Evolutionary conservation across 2,113 vertebrate genomes (phyloP), one percentile per base, ranked within the genome.

Genomic region (Paradoxurus hermaphroditus): DNA sequence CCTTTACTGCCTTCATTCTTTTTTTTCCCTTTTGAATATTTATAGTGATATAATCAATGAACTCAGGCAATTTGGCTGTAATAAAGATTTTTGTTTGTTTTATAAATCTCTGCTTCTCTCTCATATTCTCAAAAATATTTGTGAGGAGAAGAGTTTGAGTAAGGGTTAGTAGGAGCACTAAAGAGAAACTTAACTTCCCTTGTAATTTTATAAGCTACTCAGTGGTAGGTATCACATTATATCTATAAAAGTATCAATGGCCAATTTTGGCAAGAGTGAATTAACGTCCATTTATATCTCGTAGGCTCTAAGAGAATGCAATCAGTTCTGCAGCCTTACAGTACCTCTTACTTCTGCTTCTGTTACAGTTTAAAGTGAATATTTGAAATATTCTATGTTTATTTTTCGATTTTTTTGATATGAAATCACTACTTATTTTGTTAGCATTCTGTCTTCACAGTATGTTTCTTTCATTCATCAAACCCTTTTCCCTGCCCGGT

Each of bases 381-480:
- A 89, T 70, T 90, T 91, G 82, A 67, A 83, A 75, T 31, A 86
- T 18, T 96, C 19, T 62, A 19, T 90, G 25, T 92, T 91, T 78
- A 56, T n/a, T 13, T 89, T 89, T 34, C n/a, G 15, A 44, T 59
- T 92, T 56, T 56, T 65, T 53, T n/a, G 13, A 25, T 78, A n/a
- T 78, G 65, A 85, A 27, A 84, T 18, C 29, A 68, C 25, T 81
- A 23, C 36, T 96, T 73, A 90, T 19, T 87, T 44, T 96, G 68
- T 82, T 85, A 81, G 49, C 31, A 39, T n/a, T 92, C 75, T 90
- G 41, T 92, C 18, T 93, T 91, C 75, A 73, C 82, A 84, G 46
- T 56, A 15, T 87, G 62, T 67, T 46, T 44, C 16, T 77, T 73
- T 93, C 62, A 86, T 95, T 89, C 59, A 87, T 92, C 94, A 96